These are phyloP conservation scores for Ophion costatus DNA, from an alignment of 2,888 invertebrate genomes.

Conservation along the genomic window DNA sequence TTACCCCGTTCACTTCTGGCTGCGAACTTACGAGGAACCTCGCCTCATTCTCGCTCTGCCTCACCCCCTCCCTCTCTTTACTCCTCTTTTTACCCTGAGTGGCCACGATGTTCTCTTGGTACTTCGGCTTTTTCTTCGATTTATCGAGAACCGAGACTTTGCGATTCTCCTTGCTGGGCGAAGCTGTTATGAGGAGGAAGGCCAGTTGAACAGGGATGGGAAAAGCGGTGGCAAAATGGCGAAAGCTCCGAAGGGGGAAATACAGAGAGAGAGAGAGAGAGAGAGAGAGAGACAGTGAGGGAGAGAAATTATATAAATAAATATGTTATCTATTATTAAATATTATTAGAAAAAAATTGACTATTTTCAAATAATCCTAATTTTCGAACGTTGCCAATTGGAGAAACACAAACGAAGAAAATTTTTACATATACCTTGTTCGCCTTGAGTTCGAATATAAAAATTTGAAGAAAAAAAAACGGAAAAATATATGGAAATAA, in stretches of 20 bases:
- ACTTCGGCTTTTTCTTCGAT: conserved; percentile 36
- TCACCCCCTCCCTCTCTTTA: neutral
- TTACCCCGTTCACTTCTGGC: neutral
- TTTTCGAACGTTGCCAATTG: neutral
- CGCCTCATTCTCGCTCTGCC: neutral
- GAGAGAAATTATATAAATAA: neutral
- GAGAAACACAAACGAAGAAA: neutral
- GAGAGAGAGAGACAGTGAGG: neutral
- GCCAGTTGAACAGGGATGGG: conserved; percentile 12
- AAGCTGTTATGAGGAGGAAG: conserved; percentile 15
- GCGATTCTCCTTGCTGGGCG: conserved; percentile 29
- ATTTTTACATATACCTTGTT: neutral
- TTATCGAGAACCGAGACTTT: conserved; percentile 49
- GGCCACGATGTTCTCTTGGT: conserved; percentile 1
- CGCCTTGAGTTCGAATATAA: neutral
- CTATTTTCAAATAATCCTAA: neutral
- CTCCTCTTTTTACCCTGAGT: neutral
- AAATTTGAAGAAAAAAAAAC: neutral
- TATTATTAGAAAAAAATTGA: neutral
- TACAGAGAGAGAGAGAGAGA: neutral
- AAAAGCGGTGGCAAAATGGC: conserved; percentile 14
- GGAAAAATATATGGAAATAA: neutral
- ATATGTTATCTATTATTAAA: neutral
- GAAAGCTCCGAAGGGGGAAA: neutral
- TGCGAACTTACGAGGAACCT: neutral